phyloP scores from a whole-genome alignment of 2,797 vertebrate genomes.

The Coccyzus lansbergi region DNA sequence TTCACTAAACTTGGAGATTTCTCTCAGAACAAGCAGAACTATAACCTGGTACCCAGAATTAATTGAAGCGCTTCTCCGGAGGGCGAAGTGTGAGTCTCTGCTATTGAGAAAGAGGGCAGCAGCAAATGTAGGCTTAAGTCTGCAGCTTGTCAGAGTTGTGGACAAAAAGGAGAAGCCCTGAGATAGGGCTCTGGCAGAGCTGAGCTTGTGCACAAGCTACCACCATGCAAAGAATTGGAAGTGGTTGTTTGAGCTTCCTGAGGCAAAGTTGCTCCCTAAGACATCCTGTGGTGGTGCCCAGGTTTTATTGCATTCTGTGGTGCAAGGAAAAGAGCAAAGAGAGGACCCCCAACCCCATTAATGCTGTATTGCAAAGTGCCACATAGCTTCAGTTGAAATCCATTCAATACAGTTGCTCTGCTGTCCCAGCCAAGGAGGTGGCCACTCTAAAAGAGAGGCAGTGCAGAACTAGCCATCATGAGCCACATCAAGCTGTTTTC shows the following conservation, averaged over 20 bases:
- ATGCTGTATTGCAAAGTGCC: background rate
- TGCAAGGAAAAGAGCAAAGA: background rate
- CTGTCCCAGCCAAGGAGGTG: background rate
- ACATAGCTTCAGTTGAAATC: background rate
- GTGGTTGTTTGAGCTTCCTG: background rate
- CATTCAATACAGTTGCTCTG: background rate
- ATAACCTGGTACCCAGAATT: background rate
- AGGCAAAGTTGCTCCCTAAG: background rate
- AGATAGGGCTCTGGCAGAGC: background rate
- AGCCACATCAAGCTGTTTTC: background rate
- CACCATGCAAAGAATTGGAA: background rate
- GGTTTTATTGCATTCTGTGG: background rate
- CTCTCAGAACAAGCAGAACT: background rate
- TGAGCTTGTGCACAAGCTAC: background rate
- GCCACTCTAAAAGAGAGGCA: background rate
- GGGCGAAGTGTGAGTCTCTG: background rate
- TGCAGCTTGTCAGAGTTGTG: accelerated
- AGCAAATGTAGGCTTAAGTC: background rate
- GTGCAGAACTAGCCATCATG: accelerated
- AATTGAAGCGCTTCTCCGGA: background rate
- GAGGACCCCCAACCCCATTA: background rate
- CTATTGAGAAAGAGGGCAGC: accelerated
- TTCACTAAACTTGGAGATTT: background rate
- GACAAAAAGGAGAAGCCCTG: background rate
- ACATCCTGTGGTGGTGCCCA: background rate